Percentiles rank a stretch among this genome's conserved stretches.
Evolutionary conservation across 2,113 vertebrate species (phyloP).

Genomic region (Reinhardtius hippoglossoides): DNA sequence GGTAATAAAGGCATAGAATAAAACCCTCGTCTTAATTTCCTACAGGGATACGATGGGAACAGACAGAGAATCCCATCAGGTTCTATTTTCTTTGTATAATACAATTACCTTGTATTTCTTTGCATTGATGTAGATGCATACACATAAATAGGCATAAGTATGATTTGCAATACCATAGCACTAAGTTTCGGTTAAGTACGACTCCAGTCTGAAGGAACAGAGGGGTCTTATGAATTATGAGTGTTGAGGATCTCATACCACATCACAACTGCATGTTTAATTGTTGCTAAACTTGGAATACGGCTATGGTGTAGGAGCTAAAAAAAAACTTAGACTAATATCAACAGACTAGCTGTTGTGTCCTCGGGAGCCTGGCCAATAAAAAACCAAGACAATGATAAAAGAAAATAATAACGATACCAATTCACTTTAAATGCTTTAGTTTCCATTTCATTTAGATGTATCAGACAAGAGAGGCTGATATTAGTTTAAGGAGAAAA

Average conservation of each 20-base stretch:
- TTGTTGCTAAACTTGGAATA: no score
- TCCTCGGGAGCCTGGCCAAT: not conserved
- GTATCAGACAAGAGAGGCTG: not conserved
- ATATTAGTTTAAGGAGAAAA: not conserved
- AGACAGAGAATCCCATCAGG: not conserved
- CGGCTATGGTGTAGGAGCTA: no score
- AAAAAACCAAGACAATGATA: not conserved
- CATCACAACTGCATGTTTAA: no score
- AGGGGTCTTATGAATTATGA: no score
- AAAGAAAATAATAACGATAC: not conserved
- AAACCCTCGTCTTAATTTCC: not conserved
- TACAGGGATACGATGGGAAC: not conserved
- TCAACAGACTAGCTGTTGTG: not conserved
- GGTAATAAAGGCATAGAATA: not conserved
- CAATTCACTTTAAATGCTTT: not conserved
- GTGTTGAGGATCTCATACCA: no score
- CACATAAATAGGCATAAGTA: no score
- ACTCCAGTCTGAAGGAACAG: no score
- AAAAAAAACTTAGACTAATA: not conserved
- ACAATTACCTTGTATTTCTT: not conserved
- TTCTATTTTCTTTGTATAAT: not conserved
- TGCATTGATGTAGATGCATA: not conserved
- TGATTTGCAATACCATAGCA: no score
- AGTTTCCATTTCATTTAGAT: not conserved
- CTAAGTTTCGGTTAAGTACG: no score